Base-by-base conservation (phyloP, 2,797 vertebrate genomes). In the Sebastes vulpes region DNA sequence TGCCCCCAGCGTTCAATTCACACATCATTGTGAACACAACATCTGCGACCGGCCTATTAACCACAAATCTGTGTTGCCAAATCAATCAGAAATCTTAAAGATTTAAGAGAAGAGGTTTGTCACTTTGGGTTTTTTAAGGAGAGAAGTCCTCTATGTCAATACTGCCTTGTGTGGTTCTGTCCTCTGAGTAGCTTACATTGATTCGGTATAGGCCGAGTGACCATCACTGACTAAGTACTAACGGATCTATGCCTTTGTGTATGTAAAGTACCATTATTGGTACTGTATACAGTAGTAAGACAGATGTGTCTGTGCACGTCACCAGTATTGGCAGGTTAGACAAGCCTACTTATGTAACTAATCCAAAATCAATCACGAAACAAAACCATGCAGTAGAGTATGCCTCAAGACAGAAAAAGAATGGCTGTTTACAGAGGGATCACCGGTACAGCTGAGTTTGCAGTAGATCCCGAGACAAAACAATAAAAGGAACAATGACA, bases 181-280 rank as follows among this genome's bases (percentile, higher is more conserved):
- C 42, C 28, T 66, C 70, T 66, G 56, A 73, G 63, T 73, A 48
- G 18, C 46, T 69, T 67, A 57, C 57, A 77, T 82, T 81, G 75
- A 89, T 82, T 79, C 38, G 63, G 25, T 78, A 65, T 57, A 76
- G 63, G 68, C 23, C 10, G 16, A 74, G 23, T 63, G 65, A 46
- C 29, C 8, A 35, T 59, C 57, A 31, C 56, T 58, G 67, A 84
- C 32, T 50, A 78, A 75, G 75, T 7, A 57, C 65, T 60, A 52
- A 58, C 53, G 46, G 72, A 58, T 21, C 65, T 52, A 26, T 64
- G 57, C 11, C 42, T 8, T 6, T 77, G 57, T 70, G 18, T 60
- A 29, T 42, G 29, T 77, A 48, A 64, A 67, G 53, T 2, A 20
- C 1, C 3, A 1, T 56, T 75, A 72, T 38, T 58, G 23, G 20